Conservation (phyloP, 2,113 vertebrate species). For the Hypocryptadius cinnamomeus region DNA sequence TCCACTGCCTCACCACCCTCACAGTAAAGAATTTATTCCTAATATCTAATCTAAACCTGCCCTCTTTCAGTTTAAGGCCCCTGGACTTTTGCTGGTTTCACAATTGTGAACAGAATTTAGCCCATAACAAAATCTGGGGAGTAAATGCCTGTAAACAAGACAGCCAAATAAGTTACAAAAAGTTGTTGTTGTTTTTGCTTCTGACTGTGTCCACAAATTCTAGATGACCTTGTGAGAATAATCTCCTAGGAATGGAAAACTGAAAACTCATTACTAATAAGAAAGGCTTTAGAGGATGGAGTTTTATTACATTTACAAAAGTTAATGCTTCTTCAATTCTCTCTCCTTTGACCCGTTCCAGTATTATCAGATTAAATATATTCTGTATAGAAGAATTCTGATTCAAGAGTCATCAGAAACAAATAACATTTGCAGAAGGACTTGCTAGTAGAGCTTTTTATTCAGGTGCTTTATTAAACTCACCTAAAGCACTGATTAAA, state of each 20-base stretch:
- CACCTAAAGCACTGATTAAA: background rate
- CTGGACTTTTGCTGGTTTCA: background rate
- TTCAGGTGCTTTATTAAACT: background rate
- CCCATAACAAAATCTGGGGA: background rate
- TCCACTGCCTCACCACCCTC: background rate
- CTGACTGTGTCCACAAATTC: background rate
- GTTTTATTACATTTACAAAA: constrained; percentile 53
- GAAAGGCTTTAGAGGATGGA: constrained; percentile 11
- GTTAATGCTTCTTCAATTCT: constrained; percentile 33
- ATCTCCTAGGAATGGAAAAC: constrained; percentile 2
- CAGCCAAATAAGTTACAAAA: background rate
- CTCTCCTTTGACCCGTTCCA: background rate
- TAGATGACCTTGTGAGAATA: constrained; percentile 14
- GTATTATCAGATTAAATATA: constrained; percentile 36
- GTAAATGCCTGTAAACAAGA: background rate
- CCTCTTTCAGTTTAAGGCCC: background rate
- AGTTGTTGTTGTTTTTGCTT: background rate
- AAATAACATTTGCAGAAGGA: constrained; percentile 20
- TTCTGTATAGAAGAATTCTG: background rate
- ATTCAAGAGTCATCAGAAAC: background rate
- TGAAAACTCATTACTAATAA: constrained; percentile 28
- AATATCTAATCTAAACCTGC: background rate
- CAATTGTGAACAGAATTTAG: background rate
- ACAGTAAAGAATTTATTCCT: background rate
- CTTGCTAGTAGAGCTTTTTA: background rate